These are phyloP conservation scores for Picus viridis DNA, from an alignment of 2,797 vertebrate species.

Conservation along the genomic window DNA sequence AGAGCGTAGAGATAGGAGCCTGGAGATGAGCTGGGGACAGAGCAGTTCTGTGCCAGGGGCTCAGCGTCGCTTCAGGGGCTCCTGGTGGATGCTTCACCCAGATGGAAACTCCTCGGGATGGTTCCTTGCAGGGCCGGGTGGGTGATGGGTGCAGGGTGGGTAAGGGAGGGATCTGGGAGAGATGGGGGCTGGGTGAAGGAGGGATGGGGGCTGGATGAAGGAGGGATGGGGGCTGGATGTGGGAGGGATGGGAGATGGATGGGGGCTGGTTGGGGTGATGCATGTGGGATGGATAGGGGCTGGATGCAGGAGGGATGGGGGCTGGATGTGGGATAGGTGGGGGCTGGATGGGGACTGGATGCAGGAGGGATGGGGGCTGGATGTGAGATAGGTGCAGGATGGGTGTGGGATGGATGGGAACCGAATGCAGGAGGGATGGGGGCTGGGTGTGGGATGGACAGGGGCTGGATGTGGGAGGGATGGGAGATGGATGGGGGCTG, in stretches of 20 bases:
- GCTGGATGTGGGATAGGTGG: rapidly evolving
- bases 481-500: not conserved
- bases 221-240: too few species aligned
- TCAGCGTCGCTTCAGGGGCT: not conserved
- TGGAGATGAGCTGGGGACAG: rapidly evolving
- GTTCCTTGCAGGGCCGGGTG: rapidly evolving
- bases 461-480: not conserved
- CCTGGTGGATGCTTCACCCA: rapidly evolving
- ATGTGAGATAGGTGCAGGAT: rapidly evolving
- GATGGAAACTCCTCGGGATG: not conserved
- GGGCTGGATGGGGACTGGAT: not conserved
- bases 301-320: not conserved
- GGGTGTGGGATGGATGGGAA: not conserved
- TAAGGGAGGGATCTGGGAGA: too few species aligned
- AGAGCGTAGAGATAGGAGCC: not conserved
- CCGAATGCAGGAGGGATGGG: not conserved
- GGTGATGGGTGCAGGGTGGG: not conserved
- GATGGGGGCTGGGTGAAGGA: too few species aligned
- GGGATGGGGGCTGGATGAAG: too few species aligned
- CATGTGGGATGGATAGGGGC: too few species aligned
- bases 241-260: too few species aligned
- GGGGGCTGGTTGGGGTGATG: too few species aligned
- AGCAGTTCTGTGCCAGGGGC: rapidly evolving
- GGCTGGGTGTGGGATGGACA: rapidly evolving
- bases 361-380: not conserved